phyloP scores from a whole-genome alignment of 2,113 vertebrate species.

The Oreochromis niloticus region DNA sequence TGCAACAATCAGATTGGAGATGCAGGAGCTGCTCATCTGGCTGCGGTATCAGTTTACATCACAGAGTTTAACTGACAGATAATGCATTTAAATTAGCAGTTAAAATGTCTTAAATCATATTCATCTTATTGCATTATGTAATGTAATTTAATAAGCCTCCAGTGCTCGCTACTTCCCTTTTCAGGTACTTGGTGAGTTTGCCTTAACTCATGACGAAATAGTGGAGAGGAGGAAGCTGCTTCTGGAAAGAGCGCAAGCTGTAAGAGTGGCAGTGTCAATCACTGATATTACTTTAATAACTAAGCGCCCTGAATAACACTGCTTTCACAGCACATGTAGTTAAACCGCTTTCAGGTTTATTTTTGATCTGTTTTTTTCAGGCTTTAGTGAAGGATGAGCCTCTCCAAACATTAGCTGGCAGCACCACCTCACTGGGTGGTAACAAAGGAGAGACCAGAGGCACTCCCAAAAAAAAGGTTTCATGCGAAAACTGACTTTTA shows the following conservation, averaged over 20 bases:
- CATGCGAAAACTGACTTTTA: not conserved
- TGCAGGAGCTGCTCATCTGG: conserved; percentile 74
- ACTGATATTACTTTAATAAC: not conserved
- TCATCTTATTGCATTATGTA: not conserved
- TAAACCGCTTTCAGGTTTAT: not conserved
- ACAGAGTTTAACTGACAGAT: not conserved
- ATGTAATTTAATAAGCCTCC: not conserved
- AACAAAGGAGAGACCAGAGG: conserved; percentile 57
- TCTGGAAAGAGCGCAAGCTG: conserved; percentile 43
- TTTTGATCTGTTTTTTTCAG: not conserved
- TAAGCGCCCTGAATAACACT: not conserved
- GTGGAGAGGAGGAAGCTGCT: conserved; percentile 78
- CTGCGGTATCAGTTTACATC: conserved; percentile 37
- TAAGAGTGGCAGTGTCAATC: conserved; percentile 1
- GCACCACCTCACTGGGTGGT: conserved; percentile 27
- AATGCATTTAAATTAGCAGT: conserved; percentile 4
- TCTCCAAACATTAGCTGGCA: conserved; percentile 20
- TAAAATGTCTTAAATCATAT: conserved; percentile 9
- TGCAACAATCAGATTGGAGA: conserved; percentile 81
- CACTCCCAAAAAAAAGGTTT: conserved; percentile 69
- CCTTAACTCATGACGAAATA: conserved; percentile 77
- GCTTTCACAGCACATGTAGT: not conserved
- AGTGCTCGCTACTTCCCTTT: not conserved
- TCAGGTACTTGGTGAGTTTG: conserved; percentile 78
- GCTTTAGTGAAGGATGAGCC: not conserved